phyloP scores from a whole-genome alignment of 2,113 vertebrate genomes.

The Merops nubicus region DNA sequence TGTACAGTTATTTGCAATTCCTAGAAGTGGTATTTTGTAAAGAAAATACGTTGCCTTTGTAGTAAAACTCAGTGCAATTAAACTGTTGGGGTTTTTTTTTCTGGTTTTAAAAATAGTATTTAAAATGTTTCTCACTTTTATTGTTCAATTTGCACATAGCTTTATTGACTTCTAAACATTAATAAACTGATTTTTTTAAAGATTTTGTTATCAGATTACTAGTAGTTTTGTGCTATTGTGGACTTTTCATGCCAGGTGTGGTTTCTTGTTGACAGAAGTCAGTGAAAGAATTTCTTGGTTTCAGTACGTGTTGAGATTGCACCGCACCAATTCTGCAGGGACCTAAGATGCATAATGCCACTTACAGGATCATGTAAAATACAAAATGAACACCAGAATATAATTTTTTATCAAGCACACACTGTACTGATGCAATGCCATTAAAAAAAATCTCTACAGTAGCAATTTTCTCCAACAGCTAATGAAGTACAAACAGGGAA shows the following conservation, averaged over 20 bases:
- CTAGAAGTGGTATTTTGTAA: slow-evolving; percentile 65
- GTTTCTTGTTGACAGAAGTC: background rate
- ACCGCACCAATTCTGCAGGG: background rate
- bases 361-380: background rate
- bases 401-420: background rate
- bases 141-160: slow-evolving; percentile 85
- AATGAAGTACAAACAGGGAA: background rate
- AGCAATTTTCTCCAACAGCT: background rate
- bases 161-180: slow-evolving; percentile 84
- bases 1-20: slow-evolving; percentile 52
- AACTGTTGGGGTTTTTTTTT: slow-evolving; percentile 51
- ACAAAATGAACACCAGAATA: background rate
- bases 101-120: slow-evolving; percentile 78
- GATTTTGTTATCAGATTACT: slow-evolving; percentile 19
- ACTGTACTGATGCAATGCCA: background rate
- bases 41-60: slow-evolving; percentile 67
- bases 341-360: background rate
- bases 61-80: slow-evolving; percentile 84
- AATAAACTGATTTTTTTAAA: slow-evolving; percentile 84
- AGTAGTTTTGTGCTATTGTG: background rate
- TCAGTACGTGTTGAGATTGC: background rate
- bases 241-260: background rate
- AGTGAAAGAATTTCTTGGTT: background rate
- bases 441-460: background rate
- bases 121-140: slow-evolving; percentile 81